Evolutionary conservation across 1,140 invertebrate species (phyloP).

Genomic region (Drosophila nannoptera): DNA sequence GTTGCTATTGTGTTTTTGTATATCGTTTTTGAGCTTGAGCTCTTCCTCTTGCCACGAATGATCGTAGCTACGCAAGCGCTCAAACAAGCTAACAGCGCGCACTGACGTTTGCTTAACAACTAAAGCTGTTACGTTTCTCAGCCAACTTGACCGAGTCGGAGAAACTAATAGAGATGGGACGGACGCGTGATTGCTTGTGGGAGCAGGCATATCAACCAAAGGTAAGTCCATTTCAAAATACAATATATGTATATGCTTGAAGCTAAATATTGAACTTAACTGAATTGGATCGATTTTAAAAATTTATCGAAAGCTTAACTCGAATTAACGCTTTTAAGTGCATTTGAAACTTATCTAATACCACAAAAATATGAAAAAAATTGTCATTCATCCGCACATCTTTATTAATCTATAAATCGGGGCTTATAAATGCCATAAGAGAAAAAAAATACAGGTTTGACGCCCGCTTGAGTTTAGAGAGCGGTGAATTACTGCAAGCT

Average conservation of each 20-base stretch:
- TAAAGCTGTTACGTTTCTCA: slow-evolving; percentile 41
- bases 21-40: slow-evolving; percentile 3
- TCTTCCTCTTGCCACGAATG: too few relatives aligned
- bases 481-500: slow-evolving; percentile 3
- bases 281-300: too few relatives aligned
- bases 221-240: too few relatives aligned
- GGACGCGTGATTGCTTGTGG: slow-evolving; percentile 4
- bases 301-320: too few relatives aligned
- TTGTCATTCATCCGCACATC: slow-evolving; percentile 1
- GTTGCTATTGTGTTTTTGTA: not conserved
- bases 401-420: slow-evolving; percentile 2
- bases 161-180: slow-evolving; percentile 27
- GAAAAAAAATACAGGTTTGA: slow-evolving; percentile 27
- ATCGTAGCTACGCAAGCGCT: slow-evolving; percentile 27
- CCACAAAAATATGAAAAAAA: not conserved
- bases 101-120: slow-evolving; percentile 68
- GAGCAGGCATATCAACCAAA: not conserved
- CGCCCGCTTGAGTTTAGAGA: not conserved
- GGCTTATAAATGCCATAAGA: not conserved
- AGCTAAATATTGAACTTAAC: too few relatives aligned
- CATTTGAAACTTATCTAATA: not conserved
- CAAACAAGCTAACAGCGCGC: slow-evolving; percentile 45
- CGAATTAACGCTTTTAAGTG: too few relatives aligned
- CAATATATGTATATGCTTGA: not conserved
- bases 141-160: slow-evolving; percentile 6